Conservation (phyloP, 2,888 invertebrate genomes). For the Epinotia demarniana region DNA sequence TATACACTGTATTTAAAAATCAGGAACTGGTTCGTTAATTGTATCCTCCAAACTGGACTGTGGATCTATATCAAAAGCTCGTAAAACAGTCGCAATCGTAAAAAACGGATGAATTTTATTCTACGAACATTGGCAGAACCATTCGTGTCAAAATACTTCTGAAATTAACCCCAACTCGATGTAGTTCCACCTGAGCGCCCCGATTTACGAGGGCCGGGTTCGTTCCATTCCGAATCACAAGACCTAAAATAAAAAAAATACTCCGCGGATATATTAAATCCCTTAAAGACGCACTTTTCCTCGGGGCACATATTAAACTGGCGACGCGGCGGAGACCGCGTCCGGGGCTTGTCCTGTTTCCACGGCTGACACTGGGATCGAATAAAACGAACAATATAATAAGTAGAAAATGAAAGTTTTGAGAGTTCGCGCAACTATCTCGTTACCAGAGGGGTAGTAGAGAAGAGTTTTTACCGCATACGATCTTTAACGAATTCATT, state of each 20-base stretch:
- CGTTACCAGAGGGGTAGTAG: background rate
- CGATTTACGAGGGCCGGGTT: slow-evolving; percentile 26
- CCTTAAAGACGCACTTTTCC: slow-evolving; percentile 44
- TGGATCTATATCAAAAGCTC: background rate
- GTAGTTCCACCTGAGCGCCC: slow-evolving; percentile 18
- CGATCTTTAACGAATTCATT: background rate
- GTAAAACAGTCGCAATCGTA: background rate
- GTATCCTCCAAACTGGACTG: background rate
- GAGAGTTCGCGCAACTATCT: slow-evolving; percentile 38
- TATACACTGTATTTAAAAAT: background rate
- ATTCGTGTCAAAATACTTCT: background rate
- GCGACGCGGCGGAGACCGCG: slow-evolving; percentile 20
- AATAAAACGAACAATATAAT: slow-evolving; percentile 49
- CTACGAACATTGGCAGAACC: background rate
- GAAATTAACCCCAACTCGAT: slow-evolving; percentile 5
- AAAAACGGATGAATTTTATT: background rate
- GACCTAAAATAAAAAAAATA: slow-evolving; percentile 46
- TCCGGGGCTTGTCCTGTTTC: slow-evolving; percentile 33
- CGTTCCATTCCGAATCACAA: slow-evolving; percentile 45
- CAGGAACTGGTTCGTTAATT: background rate
- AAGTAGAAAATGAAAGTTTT: slow-evolving; percentile 47
- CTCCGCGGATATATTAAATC: slow-evolving; percentile 51
- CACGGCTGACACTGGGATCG: slow-evolving; percentile 35
- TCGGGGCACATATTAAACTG: slow-evolving; percentile 20
- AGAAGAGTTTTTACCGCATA: background rate